phyloP scores from a whole-genome alignment of 2,888 invertebrate genomes.

The Cataglyphis altisquamis region DNA sequence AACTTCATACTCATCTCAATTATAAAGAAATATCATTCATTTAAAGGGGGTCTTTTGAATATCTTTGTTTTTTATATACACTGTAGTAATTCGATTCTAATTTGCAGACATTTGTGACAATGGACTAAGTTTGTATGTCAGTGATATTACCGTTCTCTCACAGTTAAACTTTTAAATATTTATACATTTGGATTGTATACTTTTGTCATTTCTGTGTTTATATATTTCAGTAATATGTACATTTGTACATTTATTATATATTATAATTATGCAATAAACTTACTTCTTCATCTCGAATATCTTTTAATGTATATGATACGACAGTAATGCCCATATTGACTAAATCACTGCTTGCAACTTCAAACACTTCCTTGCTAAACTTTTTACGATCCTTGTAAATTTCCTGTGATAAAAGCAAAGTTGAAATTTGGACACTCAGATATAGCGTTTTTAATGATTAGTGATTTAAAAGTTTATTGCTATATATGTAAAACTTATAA shows the following conservation, averaged over 20 bases:
- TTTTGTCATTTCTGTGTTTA: constrained; percentile 11
- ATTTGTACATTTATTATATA: neutral
- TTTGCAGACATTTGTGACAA: neutral
- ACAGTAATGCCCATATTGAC: constrained; percentile 99
- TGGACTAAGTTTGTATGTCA: neutral
- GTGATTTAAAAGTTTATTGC: constrained; percentile 20
- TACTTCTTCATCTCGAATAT: constrained; percentile 98
- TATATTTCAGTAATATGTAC: neutral
- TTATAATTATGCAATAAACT: constrained; percentile 74
- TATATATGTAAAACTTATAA: too few relatives aligned
- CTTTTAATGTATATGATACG: constrained; percentile 97
- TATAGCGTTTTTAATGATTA: neutral
- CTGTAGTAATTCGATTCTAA: neutral
- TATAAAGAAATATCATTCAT: constrained; percentile 56
- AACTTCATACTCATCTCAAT: constrained; percentile 61
- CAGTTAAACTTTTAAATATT: constrained; percentile 9
- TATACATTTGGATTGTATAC: constrained; percentile 2
- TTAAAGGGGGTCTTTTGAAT: constrained; percentile 74
- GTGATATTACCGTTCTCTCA: neutral
- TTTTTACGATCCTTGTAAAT: constrained; percentile 98
- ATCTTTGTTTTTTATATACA: constrained; percentile 12
- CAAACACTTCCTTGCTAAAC: constrained; percentile 97
- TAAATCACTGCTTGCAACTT: constrained; percentile 97
- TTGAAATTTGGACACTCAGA: neutral
- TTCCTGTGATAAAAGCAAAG: constrained; percentile 87